A percentile compares a stretch with the other conserved stretches of the same genome.
These are phyloP conservation scores for Cydia strobilella DNA, from an alignment of 1,140 invertebrate species.

Conservation along the genomic window DNA sequence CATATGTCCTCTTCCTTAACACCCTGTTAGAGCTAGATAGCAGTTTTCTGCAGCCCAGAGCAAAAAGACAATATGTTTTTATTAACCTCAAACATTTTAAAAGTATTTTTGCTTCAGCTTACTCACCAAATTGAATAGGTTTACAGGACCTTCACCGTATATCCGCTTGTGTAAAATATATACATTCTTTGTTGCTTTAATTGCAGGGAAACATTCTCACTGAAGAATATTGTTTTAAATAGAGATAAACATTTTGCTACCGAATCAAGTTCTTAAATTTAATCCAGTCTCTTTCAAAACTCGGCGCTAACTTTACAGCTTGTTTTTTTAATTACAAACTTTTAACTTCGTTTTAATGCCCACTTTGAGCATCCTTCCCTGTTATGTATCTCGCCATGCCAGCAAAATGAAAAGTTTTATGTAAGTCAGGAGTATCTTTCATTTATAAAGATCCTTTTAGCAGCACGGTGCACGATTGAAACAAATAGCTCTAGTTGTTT, in stretches of 20 bases:
- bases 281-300: slow-evolving; percentile 11
- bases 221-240: background rate
- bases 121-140: slow-evolving; percentile 3
- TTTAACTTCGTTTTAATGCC: slow-evolving; percentile 17
- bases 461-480: background rate
- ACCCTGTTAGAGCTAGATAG: background rate
- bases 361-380: slow-evolving; percentile 4
- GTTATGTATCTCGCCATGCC: background rate
- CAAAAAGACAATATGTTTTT: background rate
- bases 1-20: background rate
- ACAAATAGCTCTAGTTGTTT: background rate
- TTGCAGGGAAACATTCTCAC: background rate
- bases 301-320: slow-evolving; percentile 4
- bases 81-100: background rate
- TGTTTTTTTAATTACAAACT: slow-evolving; percentile 26
- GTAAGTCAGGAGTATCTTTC: background rate
- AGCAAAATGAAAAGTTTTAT: background rate
- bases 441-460: background rate
- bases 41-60: background rate
- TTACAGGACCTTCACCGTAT: background rate
- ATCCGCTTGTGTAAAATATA: slow-evolving; percentile 6
- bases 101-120: background rate
- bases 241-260: background rate
- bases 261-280: slow-evolving; percentile 16
- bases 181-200: background rate